Evolutionary conservation across 2,888 invertebrate genomes (phyloP), one percentile per base, ranked within the genome.

Genomic region (Caenorhabditis sinica): DNA sequence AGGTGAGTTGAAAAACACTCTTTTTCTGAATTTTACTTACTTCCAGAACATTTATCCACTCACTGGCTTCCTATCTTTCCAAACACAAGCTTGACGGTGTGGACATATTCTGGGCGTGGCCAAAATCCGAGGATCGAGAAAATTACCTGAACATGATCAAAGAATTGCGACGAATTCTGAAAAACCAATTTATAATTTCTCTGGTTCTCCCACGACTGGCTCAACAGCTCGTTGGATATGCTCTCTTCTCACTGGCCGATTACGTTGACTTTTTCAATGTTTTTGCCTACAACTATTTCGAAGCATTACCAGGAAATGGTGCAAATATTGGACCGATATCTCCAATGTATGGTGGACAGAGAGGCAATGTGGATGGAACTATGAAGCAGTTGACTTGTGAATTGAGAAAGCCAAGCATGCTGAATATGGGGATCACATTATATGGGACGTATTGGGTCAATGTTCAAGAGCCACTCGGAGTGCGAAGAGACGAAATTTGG

Each of bases 361-460:
- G 45, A 20, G 65, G 65, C 11, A 65, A 65, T 28, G 28, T 65
- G 11, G 65, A 65, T 65, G 65, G 20, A 28, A 65, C 65, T 13
- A 45, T 65, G 65, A 65, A 65, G 15, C 40, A 28, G 11, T 28
- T 65, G 3, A 20, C 28, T 15, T 65, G 65, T 23, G 17, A 23
- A 17, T 43, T 40, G 2, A 20, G 28, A 25, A 23, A 45, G 23
- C 65, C 65, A 8, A 65, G 65, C 15, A 45, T 25, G 25, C n/a
- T 65, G 6, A 65, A 65, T 28, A 45, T 65, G 65, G 65, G 40
- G n/a, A 40, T 65, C 25, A 40, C 65, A 17, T 65, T 65, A 13
- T 45, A 43, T 43, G 65, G 65, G 25, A 65, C 45, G 0, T 65
- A 23, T 45, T 65, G 65, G 65, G 25, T 0, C 5, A 45, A 45